phyloP scores from a whole-genome alignment of 2,797 vertebrate genomes.

The Ctenopoma kingsleyae region DNA sequence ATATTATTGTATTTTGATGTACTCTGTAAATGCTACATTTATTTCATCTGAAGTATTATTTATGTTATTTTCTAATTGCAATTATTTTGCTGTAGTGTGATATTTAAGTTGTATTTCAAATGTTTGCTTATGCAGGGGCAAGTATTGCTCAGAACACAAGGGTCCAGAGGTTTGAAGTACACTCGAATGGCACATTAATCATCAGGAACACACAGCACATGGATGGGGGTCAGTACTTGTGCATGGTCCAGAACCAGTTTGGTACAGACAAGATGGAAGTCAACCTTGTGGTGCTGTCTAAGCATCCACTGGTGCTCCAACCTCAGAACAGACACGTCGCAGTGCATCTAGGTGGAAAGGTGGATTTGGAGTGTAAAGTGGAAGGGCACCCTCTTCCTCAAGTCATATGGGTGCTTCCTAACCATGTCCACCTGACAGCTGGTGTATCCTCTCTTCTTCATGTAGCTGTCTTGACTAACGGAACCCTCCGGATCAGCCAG shows the following conservation, averaged over 20 bases:
- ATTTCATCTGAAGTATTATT: too few species aligned
- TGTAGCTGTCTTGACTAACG: conserved; percentile 83
- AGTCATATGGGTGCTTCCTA: conserved; percentile 92
- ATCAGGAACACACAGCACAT: conserved; percentile 85
- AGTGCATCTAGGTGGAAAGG: conserved; percentile 83
- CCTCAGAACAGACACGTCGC: conserved; percentile 86
- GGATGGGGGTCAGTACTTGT: conserved; percentile 91
- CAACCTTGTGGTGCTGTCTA: conserved; percentile 83
- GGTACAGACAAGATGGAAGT: conserved; percentile 84
- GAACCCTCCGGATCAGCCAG: conserved; percentile 86
- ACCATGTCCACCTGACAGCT: conserved; percentile 68
- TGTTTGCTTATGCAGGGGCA: conserved; percentile 77
- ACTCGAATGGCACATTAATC: conserved; percentile 89
- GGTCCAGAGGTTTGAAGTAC: conserved; percentile 89
- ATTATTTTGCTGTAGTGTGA: too few species aligned
- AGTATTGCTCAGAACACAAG: conserved; percentile 85
- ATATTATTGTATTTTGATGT: too few species aligned
- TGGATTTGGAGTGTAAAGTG: conserved; percentile 87
- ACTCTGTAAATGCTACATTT: too few species aligned
- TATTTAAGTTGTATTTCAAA: too few species aligned
- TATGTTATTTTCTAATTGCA: too few species aligned
- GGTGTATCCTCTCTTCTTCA: conserved; percentile 66
- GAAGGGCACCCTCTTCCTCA: conserved; percentile 85
- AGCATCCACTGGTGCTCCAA: conserved; percentile 85
- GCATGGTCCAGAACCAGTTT: conserved; percentile 88